Evolutionary conservation across 2,888 invertebrate species (phyloP), one percentile per base, ranked within the genome.

Genomic region (Stenurella melanura): DNA sequence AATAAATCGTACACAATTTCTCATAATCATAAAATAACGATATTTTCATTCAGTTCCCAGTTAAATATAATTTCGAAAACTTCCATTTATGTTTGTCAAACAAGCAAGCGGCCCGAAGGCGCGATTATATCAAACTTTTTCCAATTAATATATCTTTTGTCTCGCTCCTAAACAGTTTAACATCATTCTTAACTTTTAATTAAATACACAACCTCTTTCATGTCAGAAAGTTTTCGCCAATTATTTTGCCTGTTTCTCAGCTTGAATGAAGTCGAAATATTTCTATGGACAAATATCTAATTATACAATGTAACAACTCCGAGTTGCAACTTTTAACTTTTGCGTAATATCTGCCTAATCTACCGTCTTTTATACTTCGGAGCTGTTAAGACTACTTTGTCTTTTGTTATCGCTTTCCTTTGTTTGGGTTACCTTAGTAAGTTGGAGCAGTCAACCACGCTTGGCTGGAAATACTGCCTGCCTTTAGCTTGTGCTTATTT

Each of bases 131-230:
- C 58, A n/a, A 69, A 69, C 69, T 60, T 70, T 70, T 70, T 70
- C 60, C 60, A 70, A 70, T 70, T 70, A 70, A 70, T 60, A 70
- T 60, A n/a, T 70, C 60, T 50, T 70, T 70, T 21, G 11, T 42
- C 18, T 15, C 50, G 15, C 11, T n/a, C 30, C n/a, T 56, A 67
- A 67, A 67, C 67, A 56, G 70, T 70, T 60, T 60, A 60, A 60
- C 70, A 50, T 58, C 70, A 38, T 38, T 34, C 34, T 70, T 56
- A 70, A 60, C 21, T 70, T 70, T 70, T 70, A 70, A 70, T 70
- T 70, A 70, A 70, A 70, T 60, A 70, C 56, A 56, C 70, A 42
- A 60, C 60, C 58, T 50, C 56, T 42, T 60, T 15, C 26, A n/a
- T 42, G 70, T 70, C 60, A 17, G 0, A 68, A 60, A 60, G 60